These are phyloP conservation scores for Caretta caretta DNA, from an alignment of 2,113 vertebrate genomes.

Conservation along the genomic window DNA sequence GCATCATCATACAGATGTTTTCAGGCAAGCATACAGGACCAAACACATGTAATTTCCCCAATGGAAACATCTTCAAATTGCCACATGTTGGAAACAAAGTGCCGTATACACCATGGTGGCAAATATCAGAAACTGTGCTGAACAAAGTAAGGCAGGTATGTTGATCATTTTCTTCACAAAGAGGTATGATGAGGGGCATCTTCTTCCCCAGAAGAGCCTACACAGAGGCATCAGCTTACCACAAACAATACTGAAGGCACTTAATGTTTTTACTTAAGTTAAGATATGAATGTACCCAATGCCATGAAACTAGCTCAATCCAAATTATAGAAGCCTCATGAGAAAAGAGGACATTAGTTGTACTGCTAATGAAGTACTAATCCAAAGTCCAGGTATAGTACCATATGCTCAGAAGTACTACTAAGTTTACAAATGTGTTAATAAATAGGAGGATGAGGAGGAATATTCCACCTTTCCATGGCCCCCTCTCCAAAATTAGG, in stretches of 20 bases:
- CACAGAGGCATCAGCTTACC: not conserved
- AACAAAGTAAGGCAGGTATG: not conserved
- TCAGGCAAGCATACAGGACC: not conserved
- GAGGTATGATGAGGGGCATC: not conserved
- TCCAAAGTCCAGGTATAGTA: not conserved
- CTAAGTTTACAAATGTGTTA: slow-evolving; percentile 30
- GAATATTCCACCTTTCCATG: not conserved
- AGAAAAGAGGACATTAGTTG: slow-evolving; percentile 40
- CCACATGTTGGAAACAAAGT: rapidly evolving
- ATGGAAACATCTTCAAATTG: not conserved
- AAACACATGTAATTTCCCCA: not conserved
- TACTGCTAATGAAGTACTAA: slow-evolving; percentile 30
- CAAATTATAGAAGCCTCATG: slow-evolving; percentile 6
- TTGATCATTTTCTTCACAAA: not conserved
- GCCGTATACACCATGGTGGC: not conserved
- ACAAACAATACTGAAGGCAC: slow-evolving; percentile 31
- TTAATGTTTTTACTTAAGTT: slow-evolving; percentile 18
- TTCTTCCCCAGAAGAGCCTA: not conserved
- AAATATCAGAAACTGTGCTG: not conserved
- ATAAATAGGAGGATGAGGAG: not conserved
- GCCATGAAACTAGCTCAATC: slow-evolving; percentile 53
- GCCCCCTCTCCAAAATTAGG: not conserved
- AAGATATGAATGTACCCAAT: not conserved
- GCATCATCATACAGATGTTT: not conserved
- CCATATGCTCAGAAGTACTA: not conserved